Evolutionary conservation across 2,888 invertebrate species (phyloP).

Genomic region (Phanerotoma sp.): DNA sequence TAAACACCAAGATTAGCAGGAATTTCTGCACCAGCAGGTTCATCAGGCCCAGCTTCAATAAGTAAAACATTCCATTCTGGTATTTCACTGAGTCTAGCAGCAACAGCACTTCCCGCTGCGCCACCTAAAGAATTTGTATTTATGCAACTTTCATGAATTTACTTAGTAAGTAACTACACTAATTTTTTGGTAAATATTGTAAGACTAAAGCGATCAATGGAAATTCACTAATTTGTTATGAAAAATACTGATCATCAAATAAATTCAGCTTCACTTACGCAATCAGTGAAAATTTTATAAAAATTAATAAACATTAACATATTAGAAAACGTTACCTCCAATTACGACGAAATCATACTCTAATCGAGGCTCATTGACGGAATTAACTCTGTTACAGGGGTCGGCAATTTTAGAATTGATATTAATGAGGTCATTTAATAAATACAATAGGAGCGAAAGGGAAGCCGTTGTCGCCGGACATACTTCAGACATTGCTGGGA

Average conservation of each 20-base stretch:
- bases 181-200: too few species aligned
- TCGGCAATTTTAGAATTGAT: constrained; percentile 35
- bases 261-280: too few species aligned
- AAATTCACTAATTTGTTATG: too few species aligned
- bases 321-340: constrained; percentile 57
- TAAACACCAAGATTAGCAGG: constrained; percentile 45
- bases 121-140: constrained; percentile 55
- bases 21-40: constrained; percentile 61
- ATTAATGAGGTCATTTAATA: constrained; percentile 37
- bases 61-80: constrained; percentile 67
- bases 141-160: background rate
- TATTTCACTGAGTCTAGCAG: constrained; percentile 65
- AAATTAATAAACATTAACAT: background rate
- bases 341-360: constrained; percentile 69
- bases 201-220: too few species aligned
- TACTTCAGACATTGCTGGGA: constrained; percentile 35
- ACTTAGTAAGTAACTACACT: background rate
- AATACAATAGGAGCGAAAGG: constrained; percentile 28
- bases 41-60: constrained; percentile 71
- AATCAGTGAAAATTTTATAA: background rate
- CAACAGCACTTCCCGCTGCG: constrained; percentile 66
- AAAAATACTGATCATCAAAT: too few species aligned
- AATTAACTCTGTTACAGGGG: constrained; percentile 61
- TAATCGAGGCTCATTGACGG: constrained; percentile 51
- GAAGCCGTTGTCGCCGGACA: constrained; percentile 31